A percentile compares a stretch with the other conserved stretches of the same genome.
phyloP scores from a whole-genome alignment of 2,888 invertebrate genomes.

The Conchocele bisecta region DNA sequence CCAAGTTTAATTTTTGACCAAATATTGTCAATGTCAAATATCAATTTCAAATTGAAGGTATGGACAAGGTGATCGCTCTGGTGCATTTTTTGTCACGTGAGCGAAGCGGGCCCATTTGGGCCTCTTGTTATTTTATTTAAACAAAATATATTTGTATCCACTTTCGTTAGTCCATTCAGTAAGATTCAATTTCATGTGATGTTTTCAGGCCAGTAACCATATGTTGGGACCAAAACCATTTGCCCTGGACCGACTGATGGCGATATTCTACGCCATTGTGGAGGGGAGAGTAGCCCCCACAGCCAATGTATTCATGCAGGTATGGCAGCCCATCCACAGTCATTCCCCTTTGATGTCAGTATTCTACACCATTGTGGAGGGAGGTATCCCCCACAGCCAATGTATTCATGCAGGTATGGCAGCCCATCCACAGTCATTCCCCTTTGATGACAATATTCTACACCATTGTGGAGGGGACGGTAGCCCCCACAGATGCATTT shows the following conservation, averaged over 20 bases:
- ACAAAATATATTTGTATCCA: background rate
- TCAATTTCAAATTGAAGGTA: too few species aligned
- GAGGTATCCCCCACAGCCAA: constrained; percentile 93
- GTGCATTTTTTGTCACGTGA: too few species aligned
- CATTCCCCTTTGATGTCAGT: constrained; percentile 85
- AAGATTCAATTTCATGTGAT: background rate
- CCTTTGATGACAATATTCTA: constrained; percentile 89
- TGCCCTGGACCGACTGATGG: constrained; percentile 90
- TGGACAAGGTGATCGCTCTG: too few species aligned
- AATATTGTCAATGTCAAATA: too few species aligned
- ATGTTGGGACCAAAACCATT: constrained; percentile 92
- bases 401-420: constrained; percentile 89
- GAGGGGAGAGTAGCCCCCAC: constrained; percentile 93
- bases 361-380: constrained; percentile 93
- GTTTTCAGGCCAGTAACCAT: constrained; percentile 78
- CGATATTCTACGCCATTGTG: constrained; percentile 94
- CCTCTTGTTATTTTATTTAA: too few species aligned
- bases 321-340: constrained; percentile 54
- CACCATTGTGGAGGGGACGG: constrained; percentile 92
- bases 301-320: constrained; percentile 92
- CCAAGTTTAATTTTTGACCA: too few species aligned
- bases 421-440: background rate
- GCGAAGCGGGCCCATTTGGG: too few species aligned
- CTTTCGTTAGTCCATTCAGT: background rate
- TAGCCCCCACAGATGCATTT: constrained; percentile 92